Conservation (phyloP, 2,888 invertebrate genomes). For the Lasius platythorax region DNA sequence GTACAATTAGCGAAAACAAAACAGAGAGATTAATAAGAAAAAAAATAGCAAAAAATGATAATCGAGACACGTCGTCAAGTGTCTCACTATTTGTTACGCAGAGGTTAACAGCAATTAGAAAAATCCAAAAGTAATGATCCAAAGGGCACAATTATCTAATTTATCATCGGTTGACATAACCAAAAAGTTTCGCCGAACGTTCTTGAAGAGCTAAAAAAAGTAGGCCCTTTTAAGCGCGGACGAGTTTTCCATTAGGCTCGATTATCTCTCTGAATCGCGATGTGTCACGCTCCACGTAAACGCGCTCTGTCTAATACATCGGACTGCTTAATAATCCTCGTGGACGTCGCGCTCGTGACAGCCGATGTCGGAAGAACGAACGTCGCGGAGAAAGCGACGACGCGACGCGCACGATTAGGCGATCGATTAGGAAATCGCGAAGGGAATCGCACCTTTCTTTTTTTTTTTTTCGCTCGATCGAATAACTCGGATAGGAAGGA, state of each 20-base stretch:
- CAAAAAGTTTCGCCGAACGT: constrained; percentile 57
- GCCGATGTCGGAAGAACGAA: background rate
- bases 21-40: background rate
- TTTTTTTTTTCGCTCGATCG: background rate
- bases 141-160: constrained; percentile 43
- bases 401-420: background rate
- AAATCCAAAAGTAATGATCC: background rate
- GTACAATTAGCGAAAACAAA: background rate
- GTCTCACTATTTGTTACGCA: background rate
- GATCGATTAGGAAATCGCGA: background rate
- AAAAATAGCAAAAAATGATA: background rate
- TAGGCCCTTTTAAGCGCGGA: background rate
- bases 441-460: background rate
- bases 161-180: constrained; percentile 73
- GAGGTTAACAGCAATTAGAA: background rate
- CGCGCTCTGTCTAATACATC: background rate
- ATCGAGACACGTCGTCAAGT: background rate
- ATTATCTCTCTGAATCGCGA: background rate
- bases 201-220: background rate
- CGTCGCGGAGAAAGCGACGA: background rate
- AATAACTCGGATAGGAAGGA: background rate
- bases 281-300: background rate
- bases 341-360: constrained; percentile 30
- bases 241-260: no score
- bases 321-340: background rate